Percentiles rank a stretch among this genome's conserved stretches.
Conservation (phyloP, 2,113 vertebrate genomes). For the Onychorhynchus coronatus region DNA sequence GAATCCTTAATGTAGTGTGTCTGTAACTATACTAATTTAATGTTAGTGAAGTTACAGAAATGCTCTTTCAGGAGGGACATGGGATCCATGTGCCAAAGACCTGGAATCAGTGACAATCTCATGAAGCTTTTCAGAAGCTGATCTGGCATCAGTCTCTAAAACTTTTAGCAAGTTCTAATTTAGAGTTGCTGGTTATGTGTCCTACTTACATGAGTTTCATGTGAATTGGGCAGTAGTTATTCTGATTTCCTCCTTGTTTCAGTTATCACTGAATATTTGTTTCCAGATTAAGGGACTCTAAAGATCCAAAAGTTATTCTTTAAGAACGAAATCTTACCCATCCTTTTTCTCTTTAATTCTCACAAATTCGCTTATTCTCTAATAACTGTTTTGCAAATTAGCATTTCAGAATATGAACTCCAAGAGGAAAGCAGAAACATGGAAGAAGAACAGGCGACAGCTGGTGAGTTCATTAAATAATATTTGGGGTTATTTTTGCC, state of each 20-base stretch:
- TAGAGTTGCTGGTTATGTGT: not conserved
- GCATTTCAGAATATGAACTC: constrained; percentile 99
- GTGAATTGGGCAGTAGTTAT: not conserved
- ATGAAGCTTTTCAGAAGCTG: not conserved
- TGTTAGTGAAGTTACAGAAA: not conserved
- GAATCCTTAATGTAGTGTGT: not conserved
- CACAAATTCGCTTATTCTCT: not conserved
- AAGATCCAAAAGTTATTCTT: not conserved
- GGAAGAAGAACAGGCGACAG: constrained; percentile 97
- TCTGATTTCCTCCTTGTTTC: not conserved
- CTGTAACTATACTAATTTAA: not conserved
- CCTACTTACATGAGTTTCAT: not conserved
- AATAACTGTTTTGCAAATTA: constrained; percentile 61
- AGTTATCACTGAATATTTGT: not conserved
- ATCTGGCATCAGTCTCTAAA: not conserved
- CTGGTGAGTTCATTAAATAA: constrained; percentile 78
- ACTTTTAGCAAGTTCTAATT: not conserved
- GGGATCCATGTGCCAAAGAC: not conserved
- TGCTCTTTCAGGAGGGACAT: not conserved
- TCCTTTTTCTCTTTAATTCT: not conserved
- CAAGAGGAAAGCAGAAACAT: constrained; percentile 98
- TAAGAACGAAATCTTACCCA: not conserved
- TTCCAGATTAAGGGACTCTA: not conserved
- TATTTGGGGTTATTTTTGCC: too few species aligned
- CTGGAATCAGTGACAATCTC: not conserved